Evolutionary conservation across 2,113 vertebrate genomes (phyloP).

Genomic region (Calyptommatus sinebrachiatus): DNA sequence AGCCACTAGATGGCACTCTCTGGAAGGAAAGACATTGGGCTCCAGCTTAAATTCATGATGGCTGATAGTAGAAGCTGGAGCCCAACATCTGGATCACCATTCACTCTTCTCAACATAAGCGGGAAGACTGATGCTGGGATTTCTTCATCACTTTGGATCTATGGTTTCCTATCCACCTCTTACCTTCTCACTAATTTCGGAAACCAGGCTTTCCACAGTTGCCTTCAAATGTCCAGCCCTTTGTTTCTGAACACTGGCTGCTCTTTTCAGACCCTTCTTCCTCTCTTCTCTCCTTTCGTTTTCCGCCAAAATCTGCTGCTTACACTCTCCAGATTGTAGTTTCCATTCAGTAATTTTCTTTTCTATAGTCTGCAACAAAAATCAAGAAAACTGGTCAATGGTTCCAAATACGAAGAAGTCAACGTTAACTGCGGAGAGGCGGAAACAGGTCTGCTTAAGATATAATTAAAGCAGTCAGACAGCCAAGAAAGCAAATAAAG

Average conservation of each 20-base stretch:
- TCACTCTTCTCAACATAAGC: not conserved
- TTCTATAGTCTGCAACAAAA: conserved; percentile 74
- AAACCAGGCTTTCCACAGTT: conserved; percentile 71
- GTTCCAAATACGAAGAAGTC: not conserved
- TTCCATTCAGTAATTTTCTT: conserved; percentile 74
- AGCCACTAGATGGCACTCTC: not conserved
- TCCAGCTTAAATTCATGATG: not conserved
- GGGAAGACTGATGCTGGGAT: not conserved
- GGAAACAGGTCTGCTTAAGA: not conserved
- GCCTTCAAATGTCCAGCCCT: conserved; percentile 74
- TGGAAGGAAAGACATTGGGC: not conserved
- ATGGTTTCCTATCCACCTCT: conserved; percentile 17
- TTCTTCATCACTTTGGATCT: not conserved
- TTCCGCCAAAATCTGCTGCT: conserved; percentile 60
- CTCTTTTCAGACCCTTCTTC: conserved; percentile 76
- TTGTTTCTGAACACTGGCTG: conserved; percentile 75
- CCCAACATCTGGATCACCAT: not conserved
- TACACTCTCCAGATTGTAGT: conserved; percentile 67
- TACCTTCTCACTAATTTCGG: conserved; percentile 79
- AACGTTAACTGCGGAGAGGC: not conserved
- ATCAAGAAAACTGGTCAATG: conserved; percentile 33
- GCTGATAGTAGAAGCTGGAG: not conserved
- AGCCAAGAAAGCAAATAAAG: not conserved
- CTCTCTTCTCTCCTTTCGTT: conserved; percentile 70
- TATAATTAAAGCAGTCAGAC: not conserved